These are phyloP conservation scores for Sarcophaga variegata DNA, from an alignment of 2,888 invertebrate genomes.

Conservation along the genomic window DNA sequence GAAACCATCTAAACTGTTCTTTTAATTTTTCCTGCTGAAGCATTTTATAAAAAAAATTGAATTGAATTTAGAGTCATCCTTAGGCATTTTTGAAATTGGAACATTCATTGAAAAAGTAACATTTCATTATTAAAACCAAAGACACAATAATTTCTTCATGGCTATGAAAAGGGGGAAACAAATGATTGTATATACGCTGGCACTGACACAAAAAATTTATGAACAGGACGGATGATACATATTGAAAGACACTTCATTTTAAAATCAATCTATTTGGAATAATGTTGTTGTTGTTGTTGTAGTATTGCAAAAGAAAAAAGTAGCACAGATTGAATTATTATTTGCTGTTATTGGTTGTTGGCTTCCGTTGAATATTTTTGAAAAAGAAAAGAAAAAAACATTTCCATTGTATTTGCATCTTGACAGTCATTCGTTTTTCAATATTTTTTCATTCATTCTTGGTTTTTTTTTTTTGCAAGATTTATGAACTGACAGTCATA, in stretches of 20 bases:
- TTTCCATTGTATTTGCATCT: constrained; percentile 58
- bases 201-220: constrained; percentile 27
- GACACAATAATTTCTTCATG: constrained; percentile 17
- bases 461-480: constrained; percentile 19
- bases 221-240: not conserved
- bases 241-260: constrained; percentile 48
- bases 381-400: not conserved
- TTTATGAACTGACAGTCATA: constrained; percentile 60
- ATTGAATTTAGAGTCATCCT: not conserved
- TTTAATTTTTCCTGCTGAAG: not conserved
- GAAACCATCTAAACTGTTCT: not conserved
- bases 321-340: not conserved
- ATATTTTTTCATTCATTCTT: not conserved
- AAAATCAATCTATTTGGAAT: constrained; percentile 47
- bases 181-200: not conserved
- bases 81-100: not conserved
- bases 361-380: constrained; percentile 36
- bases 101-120: not conserved
- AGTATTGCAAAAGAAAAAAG: not conserved
- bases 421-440: constrained; percentile 39
- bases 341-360: not conserved
- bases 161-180: not conserved
- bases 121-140: not conserved
- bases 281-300: not conserved
- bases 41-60: not conserved